Evolutionary conservation across 2,888 invertebrate species (phyloP), one percentile per base, ranked within the genome.

Genomic region (Lepidonotus clava): DNA sequence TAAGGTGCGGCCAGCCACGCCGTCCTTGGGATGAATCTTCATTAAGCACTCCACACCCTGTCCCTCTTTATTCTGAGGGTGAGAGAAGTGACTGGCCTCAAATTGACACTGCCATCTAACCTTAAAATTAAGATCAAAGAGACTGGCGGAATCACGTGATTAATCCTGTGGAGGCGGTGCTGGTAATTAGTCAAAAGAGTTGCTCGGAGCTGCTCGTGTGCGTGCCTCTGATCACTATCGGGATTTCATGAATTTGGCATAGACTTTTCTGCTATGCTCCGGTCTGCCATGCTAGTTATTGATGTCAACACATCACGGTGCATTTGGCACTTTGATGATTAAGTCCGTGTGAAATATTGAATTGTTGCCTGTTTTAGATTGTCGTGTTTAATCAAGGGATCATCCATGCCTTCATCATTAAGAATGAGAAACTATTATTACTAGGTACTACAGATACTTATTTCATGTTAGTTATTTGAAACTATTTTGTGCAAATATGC

Each of bases 41-140:
- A 56, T 56, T 56, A 56, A 11, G 56, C 18, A 4, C 18, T 8
- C 56, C 5, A n/a, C 5, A n/a, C n/a, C 56, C 56, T 56, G 46
- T 56, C 28, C 28, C 32, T 61, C 46, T 46, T 6, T 18, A 46
- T 18, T 61, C 24, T 61, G 28, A 24, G 28, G 61, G 5, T 32
- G 28, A 32, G 11, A 53, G 21, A 53, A 8, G n/a, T 4, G 53
- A 53, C 53, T 18, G 53, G 61, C n/a, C n/a, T 1, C 24, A 61
- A 61, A 61, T 61, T 28, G 61, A 61, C 61, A 61, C 4, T 11
- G 24, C 28, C 61, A 28, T 61, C 61, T 61, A 61, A 28, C 61
- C 28, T 61, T 24, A 28, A 61, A 61, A 61, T 61, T 61, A 61
- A 61, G 61, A 61, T 61, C 61, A 61, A 61, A 61, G 61, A 61